A percentile compares a stretch with the other conserved stretches of the same genome.
phyloP scores from a whole-genome alignment of 2,113 vertebrate species.

The Corynorhinus townsendii region DNA sequence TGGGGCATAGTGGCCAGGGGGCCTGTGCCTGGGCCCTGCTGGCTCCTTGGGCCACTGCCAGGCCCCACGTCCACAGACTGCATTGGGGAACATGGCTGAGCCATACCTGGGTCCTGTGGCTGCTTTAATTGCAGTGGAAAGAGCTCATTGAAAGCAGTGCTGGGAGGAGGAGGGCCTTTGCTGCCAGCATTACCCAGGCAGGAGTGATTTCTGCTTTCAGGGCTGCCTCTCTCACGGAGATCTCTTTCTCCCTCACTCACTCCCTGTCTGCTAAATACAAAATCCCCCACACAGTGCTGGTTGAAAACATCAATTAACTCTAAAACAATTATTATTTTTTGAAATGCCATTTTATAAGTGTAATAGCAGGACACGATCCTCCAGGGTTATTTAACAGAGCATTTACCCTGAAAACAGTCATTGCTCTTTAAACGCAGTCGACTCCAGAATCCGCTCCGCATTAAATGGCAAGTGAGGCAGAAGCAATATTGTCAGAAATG shows the following conservation, averaged over 20 bases:
- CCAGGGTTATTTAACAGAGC: conserved; percentile 84
- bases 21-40: conserved; percentile 7
- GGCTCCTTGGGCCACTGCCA: not conserved
- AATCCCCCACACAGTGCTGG: conserved; percentile 60
- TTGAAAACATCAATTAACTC: conserved; percentile 84
- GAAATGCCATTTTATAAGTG: conserved; percentile 83
- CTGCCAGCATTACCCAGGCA: not conserved
- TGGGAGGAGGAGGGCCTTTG: not conserved
- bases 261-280: conserved; percentile 59
- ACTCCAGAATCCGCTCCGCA: conserved; percentile 79
- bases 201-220: conserved; percentile 50
- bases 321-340: conserved; percentile 87
- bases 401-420: conserved; percentile 84
- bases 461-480: conserved; percentile 80
- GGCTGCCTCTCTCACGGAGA: conserved; percentile 43
- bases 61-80: not conserved
- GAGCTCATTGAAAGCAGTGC: not conserved
- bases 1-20: conserved; percentile 14
- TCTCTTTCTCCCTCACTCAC: conserved; percentile 46
- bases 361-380: conserved; percentile 84
- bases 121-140: conserved; percentile 36
- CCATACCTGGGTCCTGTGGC: conserved; percentile 15
- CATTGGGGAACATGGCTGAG: rapidly evolving
- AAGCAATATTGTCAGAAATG: conserved; percentile 78
- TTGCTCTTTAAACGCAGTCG: conserved; percentile 80